Evolutionary conservation across 37 sponge, comb jelly and placozoan genomes (phyloP).

Genomic region (Mnemiopsis leidyi): DNA sequence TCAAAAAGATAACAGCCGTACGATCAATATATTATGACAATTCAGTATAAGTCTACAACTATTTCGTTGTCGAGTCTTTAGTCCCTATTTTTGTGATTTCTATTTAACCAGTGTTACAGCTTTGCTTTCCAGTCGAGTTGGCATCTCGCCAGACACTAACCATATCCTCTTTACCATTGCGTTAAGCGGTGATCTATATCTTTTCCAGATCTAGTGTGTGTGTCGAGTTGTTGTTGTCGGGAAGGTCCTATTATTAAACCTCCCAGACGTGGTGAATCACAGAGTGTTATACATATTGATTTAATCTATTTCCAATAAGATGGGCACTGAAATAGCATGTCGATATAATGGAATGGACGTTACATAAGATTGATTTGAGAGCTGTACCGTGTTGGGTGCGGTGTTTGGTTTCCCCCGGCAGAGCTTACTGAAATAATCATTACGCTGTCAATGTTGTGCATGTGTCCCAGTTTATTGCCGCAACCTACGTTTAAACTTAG

Average conservation of each 20-base stretch:
- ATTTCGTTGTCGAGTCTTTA: background rate
- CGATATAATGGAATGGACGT: background rate
- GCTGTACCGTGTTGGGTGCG: background rate
- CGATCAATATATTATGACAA: too few relatives aligned
- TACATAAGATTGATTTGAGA: background rate
- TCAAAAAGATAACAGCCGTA: too few relatives aligned
- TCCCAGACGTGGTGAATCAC: background rate
- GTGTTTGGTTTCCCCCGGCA: background rate
- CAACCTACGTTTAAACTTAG: too few relatives aligned
- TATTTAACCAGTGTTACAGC: background rate
- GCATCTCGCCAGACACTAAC: background rate
- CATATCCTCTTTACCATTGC: background rate
- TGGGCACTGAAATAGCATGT: background rate
- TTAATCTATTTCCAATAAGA: background rate
- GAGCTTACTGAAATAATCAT: background rate
- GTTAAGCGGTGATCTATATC: background rate
- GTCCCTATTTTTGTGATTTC: background rate
- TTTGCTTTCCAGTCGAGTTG: background rate
- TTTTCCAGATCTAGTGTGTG: too few relatives aligned
- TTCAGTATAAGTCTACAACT: background rate
- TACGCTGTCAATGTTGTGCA: background rate
- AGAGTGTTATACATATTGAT: background rate
- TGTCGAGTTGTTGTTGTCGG: too few relatives aligned
- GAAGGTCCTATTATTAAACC: background rate
- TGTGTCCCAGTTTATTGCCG: too few relatives aligned